Evolutionary conservation across 2,888 invertebrate genomes (phyloP).

Genomic region (Yponomeuta cagnagella): DNA sequence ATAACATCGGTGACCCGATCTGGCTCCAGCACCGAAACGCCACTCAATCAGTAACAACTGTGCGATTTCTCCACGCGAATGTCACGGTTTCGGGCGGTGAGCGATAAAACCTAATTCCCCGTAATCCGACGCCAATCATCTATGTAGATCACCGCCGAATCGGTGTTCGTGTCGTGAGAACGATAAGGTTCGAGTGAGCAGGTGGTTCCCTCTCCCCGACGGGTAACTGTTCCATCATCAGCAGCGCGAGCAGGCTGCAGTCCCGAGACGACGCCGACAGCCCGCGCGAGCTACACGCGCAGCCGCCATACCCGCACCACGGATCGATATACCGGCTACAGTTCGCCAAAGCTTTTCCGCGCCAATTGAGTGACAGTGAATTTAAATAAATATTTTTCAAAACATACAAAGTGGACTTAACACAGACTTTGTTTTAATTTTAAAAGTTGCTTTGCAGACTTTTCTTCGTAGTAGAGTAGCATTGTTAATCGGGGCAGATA

Average conservation of each 20-base stretch:
- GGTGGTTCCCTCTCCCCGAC: conserved; percentile 65
- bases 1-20: conserved; percentile 56
- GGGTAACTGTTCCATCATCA: conserved; percentile 65
- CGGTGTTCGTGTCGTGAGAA: conserved; percentile 68
- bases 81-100: conserved; percentile 54
- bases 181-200: conserved; percentile 56
- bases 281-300: conserved; percentile 42
- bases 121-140: conserved; percentile 68
- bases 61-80: conserved; percentile 60
- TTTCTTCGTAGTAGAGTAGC: conserved; percentile 45
- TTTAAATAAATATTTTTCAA: background rate
- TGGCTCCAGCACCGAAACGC: conserved; percentile 24
- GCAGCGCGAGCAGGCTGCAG: conserved; percentile 60
- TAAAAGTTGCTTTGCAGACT: conserved; percentile 11
- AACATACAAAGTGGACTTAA: background rate
- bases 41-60: conserved; percentile 51
- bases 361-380: conserved; percentile 1
- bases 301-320: conserved; percentile 3
- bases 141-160: conserved; percentile 68
- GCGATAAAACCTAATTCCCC: conserved; percentile 54
- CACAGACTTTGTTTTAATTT: background rate
- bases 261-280: conserved; percentile 49
- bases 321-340: background rate
- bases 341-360: background rate
- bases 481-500: conserved; percentile 73